Evolutionary conservation across 64 coral and sea anemone species (phyloP).

Genomic region (Montipora cactus): DNA sequence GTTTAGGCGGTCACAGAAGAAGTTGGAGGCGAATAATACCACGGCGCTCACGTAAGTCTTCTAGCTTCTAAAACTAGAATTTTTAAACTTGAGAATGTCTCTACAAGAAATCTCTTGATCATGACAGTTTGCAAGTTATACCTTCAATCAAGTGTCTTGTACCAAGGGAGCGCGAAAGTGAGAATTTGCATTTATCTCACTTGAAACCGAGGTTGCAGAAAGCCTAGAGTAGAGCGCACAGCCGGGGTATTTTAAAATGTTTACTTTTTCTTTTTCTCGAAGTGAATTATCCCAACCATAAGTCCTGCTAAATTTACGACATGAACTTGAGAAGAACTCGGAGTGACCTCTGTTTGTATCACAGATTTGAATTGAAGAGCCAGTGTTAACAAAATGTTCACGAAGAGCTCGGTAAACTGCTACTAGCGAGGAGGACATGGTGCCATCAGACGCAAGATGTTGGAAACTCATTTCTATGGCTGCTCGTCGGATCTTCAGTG

Average conservation of each 20-base stretch:
- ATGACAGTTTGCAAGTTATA: neutral
- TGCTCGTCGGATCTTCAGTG: too few relatives aligned
- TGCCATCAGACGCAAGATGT: too few relatives aligned
- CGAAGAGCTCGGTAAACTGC: too few relatives aligned
- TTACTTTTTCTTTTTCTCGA: neutral
- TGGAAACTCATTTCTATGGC: too few relatives aligned
- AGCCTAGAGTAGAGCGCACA: neutral
- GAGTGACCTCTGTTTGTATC: neutral
- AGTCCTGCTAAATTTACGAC: neutral
- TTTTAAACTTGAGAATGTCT: neutral
- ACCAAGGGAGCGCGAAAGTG: too few relatives aligned
- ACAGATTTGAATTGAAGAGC: neutral
- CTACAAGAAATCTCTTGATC: neutral
- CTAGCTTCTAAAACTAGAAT: neutral
- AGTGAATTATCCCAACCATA: neutral
- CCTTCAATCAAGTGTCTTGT: too few relatives aligned
- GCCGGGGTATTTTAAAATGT: neutral
- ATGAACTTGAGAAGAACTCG: neutral
- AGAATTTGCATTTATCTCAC: neutral
- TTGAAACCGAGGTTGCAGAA: slow-evolving; percentile 43
- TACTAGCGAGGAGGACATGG: too few relatives aligned
- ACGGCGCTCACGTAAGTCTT: neutral
- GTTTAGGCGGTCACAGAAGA: neutral
- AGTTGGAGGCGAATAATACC: neutral
- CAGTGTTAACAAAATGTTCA: too few relatives aligned